Percentiles rank a stretch among this genome's conserved stretches.
Conservation (phyloP, 1,140 invertebrate species). For the Berghia stephanieae region DNA sequence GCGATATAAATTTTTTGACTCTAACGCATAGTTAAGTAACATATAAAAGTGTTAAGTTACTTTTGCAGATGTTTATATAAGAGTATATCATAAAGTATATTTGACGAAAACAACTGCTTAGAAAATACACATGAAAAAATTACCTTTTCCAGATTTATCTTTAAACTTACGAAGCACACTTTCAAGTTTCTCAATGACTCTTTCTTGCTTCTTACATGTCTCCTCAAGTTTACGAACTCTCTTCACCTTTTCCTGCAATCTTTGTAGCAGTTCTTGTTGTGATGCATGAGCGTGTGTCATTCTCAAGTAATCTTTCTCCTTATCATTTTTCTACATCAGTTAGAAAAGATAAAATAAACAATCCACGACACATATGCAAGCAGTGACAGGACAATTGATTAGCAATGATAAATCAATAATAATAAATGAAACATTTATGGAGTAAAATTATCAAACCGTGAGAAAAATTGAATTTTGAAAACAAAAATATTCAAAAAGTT, state of each 20-base stretch:
- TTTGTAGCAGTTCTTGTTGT: constrained; percentile 53
- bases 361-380: not conserved
- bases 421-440: not conserved
- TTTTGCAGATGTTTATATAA: not conserved
- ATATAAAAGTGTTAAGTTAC: no score
- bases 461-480: not conserved
- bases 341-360: not conserved
- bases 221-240: constrained; percentile 59
- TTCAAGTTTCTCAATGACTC: constrained; percentile 63
- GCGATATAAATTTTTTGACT: no score
- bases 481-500: not conserved
- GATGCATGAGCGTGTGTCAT: constrained; percentile 49
- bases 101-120: no score
- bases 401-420: not conserved
- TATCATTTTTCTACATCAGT: constrained; percentile 61
- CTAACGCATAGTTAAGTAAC: not conserved
- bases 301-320: constrained; percentile 54
- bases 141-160: constrained; percentile 36
- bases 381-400: not conserved
- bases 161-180: constrained; percentile 50
- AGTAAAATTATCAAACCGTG: not conserved
- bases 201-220: constrained; percentile 60
- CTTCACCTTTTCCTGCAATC: constrained; percentile 56
- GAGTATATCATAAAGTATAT: no score
- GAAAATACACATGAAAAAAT: no score